Evolutionary conservation across 2,797 vertebrate genomes (phyloP).

Genomic region (Sebastes aleutianus): DNA sequence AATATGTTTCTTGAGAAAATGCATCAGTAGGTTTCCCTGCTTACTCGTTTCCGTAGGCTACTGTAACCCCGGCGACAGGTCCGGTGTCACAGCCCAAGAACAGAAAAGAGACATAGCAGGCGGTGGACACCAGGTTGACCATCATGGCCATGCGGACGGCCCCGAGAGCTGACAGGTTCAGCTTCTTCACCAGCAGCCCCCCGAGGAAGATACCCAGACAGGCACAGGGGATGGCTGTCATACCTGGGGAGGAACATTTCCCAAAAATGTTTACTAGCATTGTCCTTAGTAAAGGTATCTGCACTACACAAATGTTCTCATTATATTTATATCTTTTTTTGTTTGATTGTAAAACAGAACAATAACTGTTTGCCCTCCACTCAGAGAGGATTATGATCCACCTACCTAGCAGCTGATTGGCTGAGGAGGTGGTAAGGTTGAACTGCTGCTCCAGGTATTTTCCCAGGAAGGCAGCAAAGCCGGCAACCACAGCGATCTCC

Average conservation of each 20-base stretch:
- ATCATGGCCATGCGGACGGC: conserved; percentile 98
- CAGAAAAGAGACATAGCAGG: conserved; percentile 97
- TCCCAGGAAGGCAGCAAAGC: conserved; percentile 95
- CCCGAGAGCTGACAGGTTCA: conserved; percentile 95
- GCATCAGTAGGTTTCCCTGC: conserved; percentile 47
- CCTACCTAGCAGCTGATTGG: conserved; percentile 98
- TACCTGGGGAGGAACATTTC: conserved; percentile 78
- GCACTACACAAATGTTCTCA: background rate
- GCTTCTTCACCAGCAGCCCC: conserved; percentile 95
- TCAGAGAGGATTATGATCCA: background rate
- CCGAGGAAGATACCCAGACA: conserved; percentile 98
- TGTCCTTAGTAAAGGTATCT: background rate
- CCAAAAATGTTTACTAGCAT: background rate
- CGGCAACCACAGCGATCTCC: conserved; percentile 98
- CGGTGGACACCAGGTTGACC: conserved; percentile 96
- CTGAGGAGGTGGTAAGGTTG: conserved; percentile 97
- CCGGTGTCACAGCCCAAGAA: conserved; percentile 97
- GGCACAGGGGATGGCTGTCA: conserved; percentile 98
- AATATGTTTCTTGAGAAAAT: background rate
- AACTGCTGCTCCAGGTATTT: conserved; percentile 99
- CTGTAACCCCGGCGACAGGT: conserved; percentile 95
- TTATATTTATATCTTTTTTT: background rate
- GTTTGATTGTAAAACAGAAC: background rate
- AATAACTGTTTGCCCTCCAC: background rate
- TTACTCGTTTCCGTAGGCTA: conserved; percentile 95